Percentiles rank a stretch among this genome's conserved stretches.
These are phyloP conservation scores for Ophonus ardosiacus DNA, from an alignment of 2,888 invertebrate genomes.

Conservation along the genomic window DNA sequence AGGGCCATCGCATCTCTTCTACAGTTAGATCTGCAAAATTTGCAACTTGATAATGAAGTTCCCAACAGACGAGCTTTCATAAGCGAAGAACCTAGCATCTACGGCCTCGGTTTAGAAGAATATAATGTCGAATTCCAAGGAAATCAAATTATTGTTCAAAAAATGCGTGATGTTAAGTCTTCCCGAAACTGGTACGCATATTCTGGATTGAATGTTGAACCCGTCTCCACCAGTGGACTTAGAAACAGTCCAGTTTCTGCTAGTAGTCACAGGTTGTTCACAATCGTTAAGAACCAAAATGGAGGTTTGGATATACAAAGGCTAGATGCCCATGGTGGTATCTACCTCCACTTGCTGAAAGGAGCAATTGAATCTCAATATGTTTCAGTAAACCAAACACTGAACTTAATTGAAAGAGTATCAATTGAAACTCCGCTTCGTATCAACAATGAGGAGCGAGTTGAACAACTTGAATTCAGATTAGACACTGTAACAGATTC, in stretches of 20 bases:
- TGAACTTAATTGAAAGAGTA: slow-evolving; percentile 70
- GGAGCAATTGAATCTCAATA: slow-evolving; percentile 72
- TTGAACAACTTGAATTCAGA: slow-evolving; percentile 51
- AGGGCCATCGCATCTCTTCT: slow-evolving; percentile 74
- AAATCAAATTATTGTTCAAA: slow-evolving; percentile 70
- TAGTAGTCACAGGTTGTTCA: slow-evolving; percentile 69
- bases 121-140: slow-evolving; percentile 71
- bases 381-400: slow-evolving; percentile 74
- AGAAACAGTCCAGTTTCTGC: slow-evolving; percentile 70
- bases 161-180: slow-evolving; percentile 70
- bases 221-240: slow-evolving; percentile 69
- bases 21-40: slow-evolving; percentile 72
- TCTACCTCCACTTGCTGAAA: slow-evolving; percentile 69
- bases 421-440: slow-evolving; percentile 66
- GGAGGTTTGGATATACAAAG: slow-evolving; percentile 66
- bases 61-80: slow-evolving; percentile 69
- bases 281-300: slow-evolving; percentile 66
- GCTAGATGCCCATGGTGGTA: slow-evolving; percentile 69
- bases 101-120: slow-evolving; percentile 72
- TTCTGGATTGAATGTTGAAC: slow-evolving; percentile 69
- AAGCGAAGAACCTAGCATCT: slow-evolving; percentile 72
- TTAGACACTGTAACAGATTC: slow-evolving; percentile 40
- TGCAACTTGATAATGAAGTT: slow-evolving; percentile 67
- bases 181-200: slow-evolving; percentile 70
- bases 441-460: slow-evolving; percentile 63